Conservation (phyloP, 2,888 invertebrate species). For the Physocephala rufipes region DNA sequence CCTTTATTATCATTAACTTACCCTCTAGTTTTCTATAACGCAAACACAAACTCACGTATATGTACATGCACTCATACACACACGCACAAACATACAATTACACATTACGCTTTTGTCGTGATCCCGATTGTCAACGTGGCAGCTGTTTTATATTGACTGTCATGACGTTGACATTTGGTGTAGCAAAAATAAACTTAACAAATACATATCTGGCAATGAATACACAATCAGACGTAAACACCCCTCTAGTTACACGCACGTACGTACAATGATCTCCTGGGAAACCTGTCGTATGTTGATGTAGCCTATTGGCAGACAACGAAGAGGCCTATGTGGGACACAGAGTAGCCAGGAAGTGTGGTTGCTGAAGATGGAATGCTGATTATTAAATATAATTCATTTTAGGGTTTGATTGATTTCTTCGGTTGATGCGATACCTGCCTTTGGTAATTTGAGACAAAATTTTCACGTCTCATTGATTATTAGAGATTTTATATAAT, state of each 20-base stretch:
- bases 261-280: background rate
- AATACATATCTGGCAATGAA: background rate
- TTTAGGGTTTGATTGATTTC: no score
- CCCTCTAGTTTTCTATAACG: no score
- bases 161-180: constrained; percentile 31
- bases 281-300: background rate
- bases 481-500: no score
- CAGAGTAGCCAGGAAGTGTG: background rate
- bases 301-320: background rate
- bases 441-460: no score
- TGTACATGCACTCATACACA: constrained; percentile 21
- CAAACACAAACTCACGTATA: no score
- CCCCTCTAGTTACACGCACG: background rate
- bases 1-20: no score
- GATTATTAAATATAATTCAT: no score
- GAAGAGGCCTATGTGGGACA: background rate
- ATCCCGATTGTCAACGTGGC: constrained; percentile 21
- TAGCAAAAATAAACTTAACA: constrained; percentile 23
- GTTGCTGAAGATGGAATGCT: no score
- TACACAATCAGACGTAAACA: background rate
- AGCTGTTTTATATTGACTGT: constrained; percentile 33
- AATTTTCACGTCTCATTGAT: no score
- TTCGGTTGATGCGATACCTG: no score
- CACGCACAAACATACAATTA: background rate
- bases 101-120: background rate